Evolutionary conservation across 2,113 vertebrate genomes (phyloP).

Genomic region (Coryphaenoides rupestris): DNA sequence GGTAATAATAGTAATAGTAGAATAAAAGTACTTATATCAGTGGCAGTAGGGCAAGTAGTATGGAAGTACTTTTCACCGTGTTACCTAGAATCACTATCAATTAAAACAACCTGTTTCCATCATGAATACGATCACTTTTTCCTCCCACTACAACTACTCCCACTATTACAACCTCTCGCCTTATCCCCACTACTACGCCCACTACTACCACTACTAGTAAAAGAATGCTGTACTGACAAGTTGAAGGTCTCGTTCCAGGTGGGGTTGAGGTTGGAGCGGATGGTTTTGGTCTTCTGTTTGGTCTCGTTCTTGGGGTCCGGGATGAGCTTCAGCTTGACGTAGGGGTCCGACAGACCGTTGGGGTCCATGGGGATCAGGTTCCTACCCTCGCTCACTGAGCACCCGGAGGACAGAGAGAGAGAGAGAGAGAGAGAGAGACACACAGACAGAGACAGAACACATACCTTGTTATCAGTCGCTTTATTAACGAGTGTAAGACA

Average conservation of each 20-base stretch:
- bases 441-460: neutral
- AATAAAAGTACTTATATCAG: too few relatives aligned
- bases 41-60: too few relatives aligned
- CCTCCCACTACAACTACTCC: too few relatives aligned
- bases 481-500: neutral
- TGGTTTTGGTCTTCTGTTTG: slow-evolving; percentile 97
- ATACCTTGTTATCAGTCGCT: too few relatives aligned
- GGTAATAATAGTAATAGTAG: too few relatives aligned
- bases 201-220: too few relatives aligned
- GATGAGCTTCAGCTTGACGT: slow-evolving; percentile 96
- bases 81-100: too few relatives aligned
- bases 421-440: neutral
- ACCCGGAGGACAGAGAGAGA: neutral
- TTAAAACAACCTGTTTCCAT: too few relatives aligned
- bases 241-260: slow-evolving; percentile 91
- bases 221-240: slow-evolving; percentile 78
- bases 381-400: slow-evolving; percentile 85
- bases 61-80: too few relatives aligned
- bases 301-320: slow-evolving; percentile 97
- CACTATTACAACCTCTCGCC: too few relatives aligned
- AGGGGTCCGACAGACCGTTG: slow-evolving; percentile 94
- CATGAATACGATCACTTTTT: too few relatives aligned
- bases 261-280: slow-evolving; percentile 91
- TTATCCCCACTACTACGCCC: too few relatives aligned
- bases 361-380: slow-evolving; percentile 98